Percentiles rank a stretch among this genome's conserved stretches.
Evolutionary conservation across 64 coral and sea anemone genomes (phyloP).

Genomic region (Cladopsammia gracilis): DNA sequence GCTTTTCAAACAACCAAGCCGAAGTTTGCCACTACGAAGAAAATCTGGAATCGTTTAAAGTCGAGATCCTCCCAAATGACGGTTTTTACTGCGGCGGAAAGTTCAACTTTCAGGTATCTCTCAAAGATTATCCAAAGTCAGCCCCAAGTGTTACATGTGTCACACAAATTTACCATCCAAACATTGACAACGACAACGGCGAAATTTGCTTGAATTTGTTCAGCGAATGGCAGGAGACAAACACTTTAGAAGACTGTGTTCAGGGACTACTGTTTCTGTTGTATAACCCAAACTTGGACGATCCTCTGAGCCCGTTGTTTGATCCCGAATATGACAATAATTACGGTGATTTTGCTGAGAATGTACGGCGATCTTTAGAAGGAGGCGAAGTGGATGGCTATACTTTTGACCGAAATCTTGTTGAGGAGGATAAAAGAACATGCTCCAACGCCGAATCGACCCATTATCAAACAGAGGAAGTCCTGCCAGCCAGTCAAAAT

Average conservation of each 20-base stretch:
- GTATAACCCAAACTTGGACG: conserved; percentile 87
- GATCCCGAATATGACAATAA: conserved; percentile 33
- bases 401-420: conserved; percentile 69
- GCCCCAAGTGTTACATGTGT: conserved; percentile 60
- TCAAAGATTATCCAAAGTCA: conserved; percentile 57
- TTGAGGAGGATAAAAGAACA: not conserved
- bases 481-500: not conserved
- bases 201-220: conserved; percentile 89
- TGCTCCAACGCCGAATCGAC: not conserved
- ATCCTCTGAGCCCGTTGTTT: conserved; percentile 84
- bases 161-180: conserved; percentile 87
- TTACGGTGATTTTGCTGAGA: conserved; percentile 46
- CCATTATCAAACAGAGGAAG: not conserved
- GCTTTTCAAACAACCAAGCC: conserved; percentile 81
- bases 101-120: conserved; percentile 68
- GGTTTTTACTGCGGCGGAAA: conserved; percentile 78
- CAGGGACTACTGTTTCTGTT: conserved; percentile 87
- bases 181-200: conserved; percentile 61
- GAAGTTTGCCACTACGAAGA: conserved; percentile 74
- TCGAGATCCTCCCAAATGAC: conserved; percentile 85
- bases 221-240: conserved; percentile 77
- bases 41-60: conserved; percentile 64
- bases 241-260: conserved; percentile 86
- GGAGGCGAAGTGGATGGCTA: conserved; percentile 70
- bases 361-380: conserved; percentile 73